Percentiles rank a stretch among this genome's conserved stretches.
These are phyloP conservation scores for Rhizomys pruinosus DNA, from an alignment of 2,113 vertebrate species.

Conservation along the genomic window DNA sequence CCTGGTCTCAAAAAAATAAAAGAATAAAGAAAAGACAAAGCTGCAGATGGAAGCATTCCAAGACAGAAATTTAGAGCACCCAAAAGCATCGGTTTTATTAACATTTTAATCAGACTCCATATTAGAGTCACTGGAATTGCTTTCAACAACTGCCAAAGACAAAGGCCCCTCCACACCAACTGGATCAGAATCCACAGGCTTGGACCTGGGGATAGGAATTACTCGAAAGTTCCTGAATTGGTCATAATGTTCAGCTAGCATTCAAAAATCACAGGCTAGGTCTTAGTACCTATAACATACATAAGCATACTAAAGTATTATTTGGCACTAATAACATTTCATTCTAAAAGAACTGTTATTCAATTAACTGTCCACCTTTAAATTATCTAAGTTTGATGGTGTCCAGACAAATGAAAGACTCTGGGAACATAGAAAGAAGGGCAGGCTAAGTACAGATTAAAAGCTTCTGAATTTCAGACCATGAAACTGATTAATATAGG, in stretches of 20 bases:
- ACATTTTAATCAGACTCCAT: neutral
- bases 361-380: neutral
- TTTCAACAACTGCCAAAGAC: neutral
- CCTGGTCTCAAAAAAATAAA: no score
- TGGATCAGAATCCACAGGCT: constrained; percentile 2
- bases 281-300: constrained; percentile 2
- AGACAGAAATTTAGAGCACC: neutral
- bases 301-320: constrained; percentile 8
- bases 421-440: neutral
- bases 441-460: neutral
- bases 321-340: neutral
- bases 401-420: neutral
- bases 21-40: neutral
- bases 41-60: neutral
- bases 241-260: neutral
- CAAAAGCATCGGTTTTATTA: neutral
- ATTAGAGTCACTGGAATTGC: neutral
- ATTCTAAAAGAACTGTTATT: constrained; percentile 7
- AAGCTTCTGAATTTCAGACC: neutral
- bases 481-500: neutral
- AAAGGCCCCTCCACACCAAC: neutral
- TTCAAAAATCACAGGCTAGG: neutral
- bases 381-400: neutral
- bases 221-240: neutral
- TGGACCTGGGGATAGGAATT: neutral